These are phyloP conservation scores for Hippotragus niger DNA, from an alignment of 2,113 vertebrate genomes.

Conservation along the genomic window DNA sequence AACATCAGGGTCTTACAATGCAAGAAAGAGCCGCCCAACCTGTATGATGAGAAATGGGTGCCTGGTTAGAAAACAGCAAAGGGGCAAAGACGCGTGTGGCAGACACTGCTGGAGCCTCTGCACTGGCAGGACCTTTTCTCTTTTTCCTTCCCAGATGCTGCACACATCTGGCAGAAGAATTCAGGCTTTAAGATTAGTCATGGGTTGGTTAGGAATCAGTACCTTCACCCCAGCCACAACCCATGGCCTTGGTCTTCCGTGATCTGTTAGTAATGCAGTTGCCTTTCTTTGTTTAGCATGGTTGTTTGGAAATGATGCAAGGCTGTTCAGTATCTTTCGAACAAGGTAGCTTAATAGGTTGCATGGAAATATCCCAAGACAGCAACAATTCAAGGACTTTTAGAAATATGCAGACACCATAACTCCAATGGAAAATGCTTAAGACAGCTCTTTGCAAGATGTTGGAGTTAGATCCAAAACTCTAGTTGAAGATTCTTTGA, in stretches of 20 bases:
- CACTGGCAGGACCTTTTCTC: not conserved
- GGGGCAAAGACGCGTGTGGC: not conserved
- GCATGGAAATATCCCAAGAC: not conserved
- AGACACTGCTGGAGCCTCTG: not conserved
- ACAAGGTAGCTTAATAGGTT: not conserved
- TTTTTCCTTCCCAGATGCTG: not conserved
- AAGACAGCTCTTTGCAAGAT: not conserved
- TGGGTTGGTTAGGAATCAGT: constrained; percentile 34
- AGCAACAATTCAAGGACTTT: not conserved
- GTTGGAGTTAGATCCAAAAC: not conserved
- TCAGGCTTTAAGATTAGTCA: not conserved
- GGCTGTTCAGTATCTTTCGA: not conserved
- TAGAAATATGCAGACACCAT: not conserved
- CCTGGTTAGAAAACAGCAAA: constrained; percentile 31
- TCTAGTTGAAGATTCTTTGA: not conserved
- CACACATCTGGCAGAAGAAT: not conserved
- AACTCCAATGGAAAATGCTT: not conserved
- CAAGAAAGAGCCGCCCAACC: constrained; percentile 61
- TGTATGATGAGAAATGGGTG: constrained; percentile 50
- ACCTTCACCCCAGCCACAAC: not conserved
- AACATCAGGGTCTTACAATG: constrained; percentile 46
- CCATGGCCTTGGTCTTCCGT: not conserved
- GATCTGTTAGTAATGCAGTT: not conserved
- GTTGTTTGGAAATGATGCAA: not conserved
- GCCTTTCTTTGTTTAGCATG: constrained; percentile 1